Base-by-base conservation (phyloP, 2,797 vertebrate species). In the Gallirallus australis region DNA sequence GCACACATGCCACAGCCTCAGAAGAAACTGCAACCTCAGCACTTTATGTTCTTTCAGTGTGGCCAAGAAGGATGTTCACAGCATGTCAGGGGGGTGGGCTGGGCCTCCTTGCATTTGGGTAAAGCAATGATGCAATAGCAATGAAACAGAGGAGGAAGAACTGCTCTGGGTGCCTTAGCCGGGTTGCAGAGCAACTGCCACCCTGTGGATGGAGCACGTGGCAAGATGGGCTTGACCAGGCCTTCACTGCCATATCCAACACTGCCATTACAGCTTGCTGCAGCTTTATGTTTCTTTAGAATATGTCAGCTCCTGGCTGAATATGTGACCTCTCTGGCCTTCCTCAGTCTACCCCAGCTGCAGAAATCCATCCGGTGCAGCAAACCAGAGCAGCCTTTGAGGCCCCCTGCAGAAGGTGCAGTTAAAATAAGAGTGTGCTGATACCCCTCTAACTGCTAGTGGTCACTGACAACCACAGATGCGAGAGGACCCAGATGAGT, bases 171-270 rank as follows among this genome's bases (percentile, higher is more conserved):
- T 33, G 7, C 69, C 40, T 73, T 4, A 61, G 31, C 54, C 71
- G 33, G 33, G 21, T 3, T 48, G 27, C 30, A 91, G 39, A 78
- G 35, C 53, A 56, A 19, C 20, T 78, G n/a, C 37, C 42, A 47
- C 7, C 12, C 15, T 2, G 2, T 2, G 39, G 30, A 68, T 15
- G 0, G 0, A 48, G 59, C 25, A 31, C 11, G 3, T 1, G 16
- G 47, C 30, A 50, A 70, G 37, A 64, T 0, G 0, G 33, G 25
- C 4, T 65, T 0, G 0, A 9, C 35, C 31, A 48, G 47, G 31
- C 30, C 33, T 24, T 40, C 28, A 7, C 17, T 65, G 59, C 40
- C 3, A 2, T 50, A 18, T 45, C 47, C 27, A 56, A 27, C 33
- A 42, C 4, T 5, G 54, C 28, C 78, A 47, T 4, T 54, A 53